phyloP scores from a whole-genome alignment of 2,113 vertebrate species.

The Tachuris rubrigastra region DNA sequence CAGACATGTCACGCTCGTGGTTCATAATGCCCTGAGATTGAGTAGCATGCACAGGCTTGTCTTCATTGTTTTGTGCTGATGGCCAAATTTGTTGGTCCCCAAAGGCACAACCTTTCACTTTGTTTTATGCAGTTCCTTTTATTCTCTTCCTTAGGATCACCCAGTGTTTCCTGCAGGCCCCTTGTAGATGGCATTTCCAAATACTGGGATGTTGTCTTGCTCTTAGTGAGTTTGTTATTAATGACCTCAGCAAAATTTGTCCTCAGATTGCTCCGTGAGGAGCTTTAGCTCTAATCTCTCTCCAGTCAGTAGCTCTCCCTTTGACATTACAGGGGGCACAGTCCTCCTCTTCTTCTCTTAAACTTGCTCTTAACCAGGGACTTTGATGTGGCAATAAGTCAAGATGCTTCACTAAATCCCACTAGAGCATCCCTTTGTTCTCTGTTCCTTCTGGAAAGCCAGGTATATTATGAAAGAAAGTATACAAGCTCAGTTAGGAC shows the following conservation, averaged over 20 bases:
- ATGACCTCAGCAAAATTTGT: neutral
- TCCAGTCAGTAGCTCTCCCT: neutral
- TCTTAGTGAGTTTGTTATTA: neutral
- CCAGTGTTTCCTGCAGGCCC: neutral
- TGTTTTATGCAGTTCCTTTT: neutral
- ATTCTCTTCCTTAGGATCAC: neutral
- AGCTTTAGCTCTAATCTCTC: neutral
- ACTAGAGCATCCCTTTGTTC: neutral
- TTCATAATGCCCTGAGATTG: neutral
- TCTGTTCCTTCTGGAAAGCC: neutral
- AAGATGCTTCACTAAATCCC: conserved; percentile 4
- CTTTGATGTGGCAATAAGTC: neutral
- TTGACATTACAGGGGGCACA: neutral
- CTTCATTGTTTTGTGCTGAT: neutral
- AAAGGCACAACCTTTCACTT: conserved; percentile 1
- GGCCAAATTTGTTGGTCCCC: conserved; percentile 11
- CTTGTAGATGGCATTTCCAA: neutral
- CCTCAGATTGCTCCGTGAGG: neutral
- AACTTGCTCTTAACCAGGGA: neutral
- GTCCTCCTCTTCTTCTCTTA: neutral
- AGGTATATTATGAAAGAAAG: neutral
- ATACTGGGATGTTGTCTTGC: neutral
- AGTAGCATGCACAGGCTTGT: neutral
- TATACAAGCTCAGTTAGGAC: neutral
- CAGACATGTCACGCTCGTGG: neutral